These are phyloP conservation scores for Ptilodon capucinus DNA, from an alignment of 2,888 invertebrate genomes.

Conservation along the genomic window DNA sequence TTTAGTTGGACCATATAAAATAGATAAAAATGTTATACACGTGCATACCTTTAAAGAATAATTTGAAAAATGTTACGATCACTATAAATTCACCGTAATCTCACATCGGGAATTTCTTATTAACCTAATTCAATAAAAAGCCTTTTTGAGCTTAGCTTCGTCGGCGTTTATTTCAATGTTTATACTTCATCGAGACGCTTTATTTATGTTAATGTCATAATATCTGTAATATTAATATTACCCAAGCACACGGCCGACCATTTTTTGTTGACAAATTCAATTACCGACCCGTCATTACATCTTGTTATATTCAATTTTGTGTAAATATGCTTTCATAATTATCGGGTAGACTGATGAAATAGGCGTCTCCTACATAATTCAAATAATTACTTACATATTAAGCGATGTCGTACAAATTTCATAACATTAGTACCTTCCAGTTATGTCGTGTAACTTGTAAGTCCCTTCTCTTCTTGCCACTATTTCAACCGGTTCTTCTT, in stretches of 20 bases:
- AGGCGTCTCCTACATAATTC: conserved; percentile 8
- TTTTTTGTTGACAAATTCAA: conserved; percentile 38
- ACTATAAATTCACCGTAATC: conserved; percentile 19
- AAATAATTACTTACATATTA: conserved; percentile 14
- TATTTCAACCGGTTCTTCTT: no score
- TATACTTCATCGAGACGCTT: conserved; percentile 17
- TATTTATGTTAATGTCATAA: conserved; percentile 28
- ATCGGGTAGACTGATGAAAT: conserved; percentile 31
- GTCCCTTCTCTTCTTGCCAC: no score
- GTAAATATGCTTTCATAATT: conserved; percentile 40
- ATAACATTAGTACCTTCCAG: not conserved
- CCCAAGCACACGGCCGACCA: conserved; percentile 19
- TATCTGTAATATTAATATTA: conserved; percentile 22
- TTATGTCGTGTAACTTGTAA: not conserved
- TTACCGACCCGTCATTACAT: conserved; percentile 37
- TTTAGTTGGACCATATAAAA: conserved; percentile 18
- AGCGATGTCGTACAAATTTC: not conserved
- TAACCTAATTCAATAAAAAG: conserved; percentile 17
- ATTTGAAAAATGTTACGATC: conserved; percentile 23
- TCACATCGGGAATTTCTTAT: conserved; percentile 19
- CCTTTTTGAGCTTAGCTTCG: conserved; percentile 16
- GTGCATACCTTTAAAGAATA: conserved; percentile 21
- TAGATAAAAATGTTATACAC: conserved; percentile 20
- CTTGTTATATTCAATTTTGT: conserved; percentile 37
- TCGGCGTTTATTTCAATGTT: conserved; percentile 27